These are phyloP conservation scores for Whitmania pigra DNA, from an alignment of 1,140 invertebrate genomes.

Conservation along the genomic window DNA sequence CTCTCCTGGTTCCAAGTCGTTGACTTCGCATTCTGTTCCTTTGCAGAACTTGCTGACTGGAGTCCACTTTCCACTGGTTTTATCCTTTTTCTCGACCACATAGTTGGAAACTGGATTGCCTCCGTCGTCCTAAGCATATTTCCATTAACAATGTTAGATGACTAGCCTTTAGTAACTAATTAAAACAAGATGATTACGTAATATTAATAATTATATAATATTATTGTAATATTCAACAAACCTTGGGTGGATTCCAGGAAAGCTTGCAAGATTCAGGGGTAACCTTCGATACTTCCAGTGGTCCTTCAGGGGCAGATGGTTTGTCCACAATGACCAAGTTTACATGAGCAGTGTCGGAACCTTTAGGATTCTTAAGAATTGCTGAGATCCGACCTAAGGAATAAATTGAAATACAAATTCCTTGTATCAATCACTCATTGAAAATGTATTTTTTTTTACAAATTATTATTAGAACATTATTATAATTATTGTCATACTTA, in stretches of 20 bases:
- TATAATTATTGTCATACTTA: too few species aligned
- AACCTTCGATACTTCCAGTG: conserved; percentile 77
- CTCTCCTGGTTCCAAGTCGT: conserved; percentile 79
- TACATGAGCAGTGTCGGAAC: conserved; percentile 74
- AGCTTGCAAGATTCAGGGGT: conserved; percentile 88
- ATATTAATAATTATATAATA: too few species aligned
- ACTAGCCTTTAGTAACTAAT: not conserved
- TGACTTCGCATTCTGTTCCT: conserved; percentile 80
- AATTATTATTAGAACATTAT: too few species aligned
- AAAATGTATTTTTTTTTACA: too few species aligned
- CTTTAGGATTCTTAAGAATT: conserved; percentile 65
- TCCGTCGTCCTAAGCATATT: conserved; percentile 65
- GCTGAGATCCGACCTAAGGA: conserved; percentile 48
- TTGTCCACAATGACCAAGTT: conserved; percentile 63
- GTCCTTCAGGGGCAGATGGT: conserved; percentile 74
- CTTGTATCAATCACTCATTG: too few species aligned
- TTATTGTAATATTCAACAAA: conserved; percentile 19
- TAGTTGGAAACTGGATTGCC: conserved; percentile 94
- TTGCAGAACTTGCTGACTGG: conserved; percentile 87
- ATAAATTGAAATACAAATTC: too few species aligned
- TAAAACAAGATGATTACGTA: not conserved
- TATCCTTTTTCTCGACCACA: conserved; percentile 89
- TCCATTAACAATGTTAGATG: too few species aligned
- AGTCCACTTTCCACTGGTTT: conserved; percentile 69
- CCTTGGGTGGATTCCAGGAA: conserved; percentile 72